phyloP scores from a whole-genome alignment of 2,113 vertebrate genomes.

The Aythya baeri region DNA sequence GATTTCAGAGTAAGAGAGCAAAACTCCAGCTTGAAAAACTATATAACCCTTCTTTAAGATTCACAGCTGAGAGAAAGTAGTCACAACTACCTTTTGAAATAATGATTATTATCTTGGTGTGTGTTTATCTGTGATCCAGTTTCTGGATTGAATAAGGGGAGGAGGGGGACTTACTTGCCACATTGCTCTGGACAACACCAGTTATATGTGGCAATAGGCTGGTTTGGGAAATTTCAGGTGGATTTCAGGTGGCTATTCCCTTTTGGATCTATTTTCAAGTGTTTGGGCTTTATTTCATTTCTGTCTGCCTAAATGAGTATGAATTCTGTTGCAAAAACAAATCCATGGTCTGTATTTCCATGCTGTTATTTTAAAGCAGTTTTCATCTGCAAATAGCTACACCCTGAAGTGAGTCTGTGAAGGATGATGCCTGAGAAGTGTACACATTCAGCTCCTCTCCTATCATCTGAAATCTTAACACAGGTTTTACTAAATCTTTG shows the following conservation, averaged over 20 bases:
- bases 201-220: not conserved
- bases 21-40: rapidly evolving
- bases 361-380: not conserved
- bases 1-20: rapidly evolving
- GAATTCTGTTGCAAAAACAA: not conserved
- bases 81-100: not conserved
- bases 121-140: not conserved
- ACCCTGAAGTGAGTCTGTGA: not conserved
- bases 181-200: not conserved
- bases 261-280: not conserved
- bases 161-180: not conserved
- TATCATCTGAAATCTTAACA: not conserved
- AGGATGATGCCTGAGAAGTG: not conserved
- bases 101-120: not conserved
- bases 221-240: not conserved
- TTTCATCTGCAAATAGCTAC: not conserved
- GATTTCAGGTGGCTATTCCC: not conserved
- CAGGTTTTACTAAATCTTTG: not conserved
- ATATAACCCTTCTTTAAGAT: not conserved
- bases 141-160: not conserved
- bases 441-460: not conserved
- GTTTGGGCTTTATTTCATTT: not conserved
- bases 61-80: not conserved
- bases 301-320: not conserved
- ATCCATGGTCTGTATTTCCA: not conserved